These are phyloP conservation scores for Dicyrtoma fusca DNA, from an alignment of 2,888 invertebrate species.

Conservation along the genomic window DNA sequence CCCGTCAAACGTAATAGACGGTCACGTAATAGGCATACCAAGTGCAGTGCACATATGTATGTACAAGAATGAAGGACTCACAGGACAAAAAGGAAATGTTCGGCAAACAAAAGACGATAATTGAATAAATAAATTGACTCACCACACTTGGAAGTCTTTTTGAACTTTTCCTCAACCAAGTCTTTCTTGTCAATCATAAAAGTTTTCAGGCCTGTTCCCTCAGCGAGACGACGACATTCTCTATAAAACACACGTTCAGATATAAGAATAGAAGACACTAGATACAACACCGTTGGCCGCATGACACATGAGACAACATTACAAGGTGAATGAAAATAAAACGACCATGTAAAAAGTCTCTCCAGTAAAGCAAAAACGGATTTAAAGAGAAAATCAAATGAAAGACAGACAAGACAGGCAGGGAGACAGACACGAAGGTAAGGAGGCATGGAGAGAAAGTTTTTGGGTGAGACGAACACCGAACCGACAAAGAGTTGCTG, in stretches of 20 bases:
- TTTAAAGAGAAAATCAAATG: constrained; percentile 6
- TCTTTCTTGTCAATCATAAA: constrained; percentile 77
- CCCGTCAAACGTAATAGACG: background rate
- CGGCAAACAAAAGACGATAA: constrained; percentile 2
- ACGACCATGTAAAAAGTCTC: constrained; percentile 7
- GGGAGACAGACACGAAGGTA: background rate
- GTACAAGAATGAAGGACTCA: too few species aligned
- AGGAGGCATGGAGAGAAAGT: constrained; percentile 6
- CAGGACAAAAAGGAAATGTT: background rate
- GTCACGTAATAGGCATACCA: too few species aligned
- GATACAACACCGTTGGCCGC: background rate
- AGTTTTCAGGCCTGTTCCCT: constrained; percentile 72
- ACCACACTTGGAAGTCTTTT: constrained; percentile 78
- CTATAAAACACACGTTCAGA: constrained; percentile 57
- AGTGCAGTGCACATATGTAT: too few species aligned
- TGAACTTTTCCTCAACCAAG: constrained; percentile 73
- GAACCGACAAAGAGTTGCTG: too few species aligned
- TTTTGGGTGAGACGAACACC: background rate
- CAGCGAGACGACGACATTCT: constrained; percentile 76
- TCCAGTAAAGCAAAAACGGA: background rate
- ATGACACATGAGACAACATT: background rate
- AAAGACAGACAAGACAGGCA: background rate
- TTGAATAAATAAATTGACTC: constrained; percentile 56
- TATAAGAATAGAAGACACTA: background rate
- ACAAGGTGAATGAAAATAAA: constrained; percentile 15